A percentile compares a stretch with the other conserved stretches of the same genome.
Conservation (phyloP, 2,888 invertebrate genomes). For the Zygaena filipendulae region DNA sequence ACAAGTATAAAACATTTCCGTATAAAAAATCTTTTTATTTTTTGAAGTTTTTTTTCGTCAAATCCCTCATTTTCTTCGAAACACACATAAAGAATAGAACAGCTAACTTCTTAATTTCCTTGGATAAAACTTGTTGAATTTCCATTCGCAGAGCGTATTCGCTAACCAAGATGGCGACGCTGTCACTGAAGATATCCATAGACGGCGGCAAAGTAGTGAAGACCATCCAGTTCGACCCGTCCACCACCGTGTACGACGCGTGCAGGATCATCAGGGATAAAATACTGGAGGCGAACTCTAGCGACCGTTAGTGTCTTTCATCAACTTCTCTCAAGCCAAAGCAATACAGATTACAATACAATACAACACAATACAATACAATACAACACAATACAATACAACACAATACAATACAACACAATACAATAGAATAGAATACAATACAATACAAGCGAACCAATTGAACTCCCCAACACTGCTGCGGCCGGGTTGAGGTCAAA, state of each 20-base stretch:
- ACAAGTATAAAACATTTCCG: too few relatives aligned
- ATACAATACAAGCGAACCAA: too few relatives aligned
- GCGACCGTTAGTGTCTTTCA: constrained; percentile 90
- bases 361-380: too few relatives aligned
- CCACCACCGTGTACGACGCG: constrained; percentile 95
- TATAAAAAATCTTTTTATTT: too few relatives aligned
- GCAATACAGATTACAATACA: too few relatives aligned
- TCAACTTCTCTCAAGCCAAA: constrained; percentile 1
- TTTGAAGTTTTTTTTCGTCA: neutral
- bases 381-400: too few relatives aligned
- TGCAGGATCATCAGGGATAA: constrained; percentile 96
- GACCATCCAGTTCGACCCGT: constrained; percentile 98
- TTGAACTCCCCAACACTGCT: too few relatives aligned
- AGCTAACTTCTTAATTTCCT: constrained; percentile 18
- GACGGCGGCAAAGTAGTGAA: constrained; percentile 92
- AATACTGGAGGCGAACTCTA: constrained; percentile 88
- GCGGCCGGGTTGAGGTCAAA: too few relatives aligned
- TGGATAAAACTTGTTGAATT: neutral
- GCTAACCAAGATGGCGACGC: constrained; percentile 70
- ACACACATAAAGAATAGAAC: too few relatives aligned
- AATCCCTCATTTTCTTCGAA: too few relatives aligned
- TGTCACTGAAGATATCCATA: constrained; percentile 88
- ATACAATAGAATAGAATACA: too few relatives aligned
- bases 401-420: too few relatives aligned
- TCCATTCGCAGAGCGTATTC: constrained; percentile 39